Evolutionary conservation across 2,113 vertebrate species (phyloP).

Genomic region (Ameiurus melas): DNA sequence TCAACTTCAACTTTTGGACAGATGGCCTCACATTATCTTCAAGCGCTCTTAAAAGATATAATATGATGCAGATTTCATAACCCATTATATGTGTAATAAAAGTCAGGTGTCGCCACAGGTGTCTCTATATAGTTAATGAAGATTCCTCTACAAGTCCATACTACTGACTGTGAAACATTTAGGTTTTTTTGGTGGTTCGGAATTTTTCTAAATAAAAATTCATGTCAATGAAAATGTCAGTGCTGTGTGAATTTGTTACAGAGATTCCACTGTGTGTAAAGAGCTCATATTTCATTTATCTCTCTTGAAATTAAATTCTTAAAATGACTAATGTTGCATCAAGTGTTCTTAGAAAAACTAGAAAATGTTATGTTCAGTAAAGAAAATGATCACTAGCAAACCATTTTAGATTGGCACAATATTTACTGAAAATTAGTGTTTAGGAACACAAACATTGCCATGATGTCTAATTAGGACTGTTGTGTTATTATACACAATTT

Average conservation of each 20-base stretch:
- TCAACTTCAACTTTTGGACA: too few species aligned
- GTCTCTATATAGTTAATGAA: background rate
- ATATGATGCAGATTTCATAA: too few species aligned
- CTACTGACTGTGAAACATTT: constrained; percentile 21
- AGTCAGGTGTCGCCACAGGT: background rate
- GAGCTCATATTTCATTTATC: background rate
- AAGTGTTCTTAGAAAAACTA: background rate
- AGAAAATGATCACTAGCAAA: background rate
- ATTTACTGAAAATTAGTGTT: background rate
- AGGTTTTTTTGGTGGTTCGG: background rate
- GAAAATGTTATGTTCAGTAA: background rate
- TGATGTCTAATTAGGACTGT: background rate
- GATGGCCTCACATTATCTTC: too few species aligned
- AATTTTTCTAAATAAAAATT: constrained; percentile 18
- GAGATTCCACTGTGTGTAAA: background rate
- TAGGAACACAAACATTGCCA: background rate
- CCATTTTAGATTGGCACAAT: background rate
- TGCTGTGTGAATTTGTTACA: background rate
- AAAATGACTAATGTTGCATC: background rate
- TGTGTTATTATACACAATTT: background rate
- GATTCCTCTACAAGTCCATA: background rate
- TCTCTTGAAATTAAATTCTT: background rate
- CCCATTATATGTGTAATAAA: background rate
- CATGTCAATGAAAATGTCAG: background rate
- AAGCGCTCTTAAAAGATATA: too few species aligned